Conservation (phyloP, 2,797 vertebrate species). For the Clarias pachynema region DNA sequence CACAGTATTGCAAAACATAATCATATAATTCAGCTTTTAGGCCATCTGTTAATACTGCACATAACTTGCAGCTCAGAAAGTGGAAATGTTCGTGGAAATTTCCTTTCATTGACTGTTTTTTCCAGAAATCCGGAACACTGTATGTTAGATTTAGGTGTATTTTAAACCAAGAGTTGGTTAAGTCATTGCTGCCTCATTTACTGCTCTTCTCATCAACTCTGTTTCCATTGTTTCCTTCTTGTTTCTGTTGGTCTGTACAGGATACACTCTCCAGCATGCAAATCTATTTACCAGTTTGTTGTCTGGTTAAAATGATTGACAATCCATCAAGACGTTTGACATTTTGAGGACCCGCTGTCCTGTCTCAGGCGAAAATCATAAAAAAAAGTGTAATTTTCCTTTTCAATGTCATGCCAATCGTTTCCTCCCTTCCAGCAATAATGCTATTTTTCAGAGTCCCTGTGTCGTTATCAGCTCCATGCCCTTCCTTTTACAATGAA, state of each 20-base stretch:
- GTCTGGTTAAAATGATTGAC: constrained; percentile 63
- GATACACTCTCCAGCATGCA: constrained; percentile 52
- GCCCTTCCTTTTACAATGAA: constrained; percentile 13
- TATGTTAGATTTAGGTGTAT: background rate
- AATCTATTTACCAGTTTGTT: constrained; percentile 62
- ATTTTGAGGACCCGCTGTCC: constrained; percentile 10
- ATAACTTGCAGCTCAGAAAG: background rate
- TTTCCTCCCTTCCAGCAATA: constrained; percentile 21
- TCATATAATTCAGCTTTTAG: background rate
- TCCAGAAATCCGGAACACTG: background rate
- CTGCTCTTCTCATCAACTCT: constrained; percentile 1
- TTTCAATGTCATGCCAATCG: constrained; percentile 24
- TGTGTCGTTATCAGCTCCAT: constrained; percentile 44
- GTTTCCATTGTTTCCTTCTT: constrained; percentile 39
- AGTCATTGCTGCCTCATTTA: background rate
- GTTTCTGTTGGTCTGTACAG: constrained; percentile 46
- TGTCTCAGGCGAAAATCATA: constrained; percentile 34
- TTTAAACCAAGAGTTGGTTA: background rate
- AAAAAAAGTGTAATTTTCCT: constrained; percentile 45
- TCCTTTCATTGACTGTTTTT: background rate
- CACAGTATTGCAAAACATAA: background rate
- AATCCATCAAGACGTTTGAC: constrained; percentile 66
- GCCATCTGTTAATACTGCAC: background rate
- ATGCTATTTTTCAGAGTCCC: constrained; percentile 9
- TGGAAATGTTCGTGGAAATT: background rate